Conservation (phyloP, 2,888 invertebrate genomes). For the Cerastoderma edule region DNA sequence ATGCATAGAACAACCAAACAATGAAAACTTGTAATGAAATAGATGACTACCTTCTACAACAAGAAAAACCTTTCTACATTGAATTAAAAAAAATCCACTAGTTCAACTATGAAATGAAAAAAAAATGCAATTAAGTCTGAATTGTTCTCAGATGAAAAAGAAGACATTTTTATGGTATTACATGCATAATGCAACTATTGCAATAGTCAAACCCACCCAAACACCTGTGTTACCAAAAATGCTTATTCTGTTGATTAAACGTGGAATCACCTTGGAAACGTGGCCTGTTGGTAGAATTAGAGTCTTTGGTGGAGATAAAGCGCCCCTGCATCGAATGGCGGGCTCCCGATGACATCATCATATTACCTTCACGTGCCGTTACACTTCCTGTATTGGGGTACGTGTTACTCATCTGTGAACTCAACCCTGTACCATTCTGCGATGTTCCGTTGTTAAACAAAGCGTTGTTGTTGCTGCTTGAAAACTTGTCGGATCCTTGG, state of each 20-base stretch:
- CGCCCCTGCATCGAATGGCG: background rate
- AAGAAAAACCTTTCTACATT: too few relatives aligned
- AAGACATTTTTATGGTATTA: too few relatives aligned
- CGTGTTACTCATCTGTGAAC: conserved; percentile 2
- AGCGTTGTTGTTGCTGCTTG: conserved; percentile 27
- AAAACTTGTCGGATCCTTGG: conserved; percentile 29
- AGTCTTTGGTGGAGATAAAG: conserved; percentile 17
- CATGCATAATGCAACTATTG: conserved; percentile 3
- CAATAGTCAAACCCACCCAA: background rate
- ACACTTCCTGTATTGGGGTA: conserved; percentile 32
- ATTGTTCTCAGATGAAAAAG: too few relatives aligned
- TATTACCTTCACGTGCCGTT: background rate
- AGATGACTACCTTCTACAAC: too few relatives aligned
- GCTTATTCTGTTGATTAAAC: conserved; percentile 21
- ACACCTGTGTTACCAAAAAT: conserved; percentile 21
- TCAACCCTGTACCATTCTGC: background rate
- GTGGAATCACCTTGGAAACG: conserved; percentile 10
- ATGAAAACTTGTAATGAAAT: too few relatives aligned
- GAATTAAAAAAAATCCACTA: too few relatives aligned
- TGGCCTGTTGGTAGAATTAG: conserved; percentile 5
- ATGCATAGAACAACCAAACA: too few relatives aligned
- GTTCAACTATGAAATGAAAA: background rate
- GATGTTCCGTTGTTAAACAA: conserved; percentile 36
- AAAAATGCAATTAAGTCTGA: background rate
- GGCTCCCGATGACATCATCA: conserved; percentile 10